These are phyloP conservation scores for Mesoclemmys tuberculata DNA, from an alignment of 2,113 vertebrate species.

Conservation along the genomic window DNA sequence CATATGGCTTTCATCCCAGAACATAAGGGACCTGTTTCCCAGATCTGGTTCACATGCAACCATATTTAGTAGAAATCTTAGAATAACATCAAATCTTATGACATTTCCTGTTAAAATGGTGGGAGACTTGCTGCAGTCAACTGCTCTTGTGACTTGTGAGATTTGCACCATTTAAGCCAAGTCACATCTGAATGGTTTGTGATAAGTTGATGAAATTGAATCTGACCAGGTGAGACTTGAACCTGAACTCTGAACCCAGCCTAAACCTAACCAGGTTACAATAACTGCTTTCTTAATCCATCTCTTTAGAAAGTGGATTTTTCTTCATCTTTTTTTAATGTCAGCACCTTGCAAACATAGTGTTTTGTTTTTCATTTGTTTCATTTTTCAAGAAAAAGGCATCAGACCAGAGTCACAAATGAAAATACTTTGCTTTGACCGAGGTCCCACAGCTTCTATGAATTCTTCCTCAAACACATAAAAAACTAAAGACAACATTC, in stretches of 20 bases:
- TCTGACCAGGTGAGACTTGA: not conserved
- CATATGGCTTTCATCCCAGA: not conserved
- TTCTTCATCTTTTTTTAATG: slow-evolving; percentile 52
- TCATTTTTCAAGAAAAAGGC: slow-evolving; percentile 1
- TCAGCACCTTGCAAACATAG: not conserved
- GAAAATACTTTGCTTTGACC: not conserved
- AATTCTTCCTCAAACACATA: not conserved
- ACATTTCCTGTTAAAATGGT: not conserved
- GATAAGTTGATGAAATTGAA: not conserved
- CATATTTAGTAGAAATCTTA: not conserved
- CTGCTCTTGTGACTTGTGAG: not conserved
- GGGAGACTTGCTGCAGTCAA: not conserved
- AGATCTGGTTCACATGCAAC: not conserved
- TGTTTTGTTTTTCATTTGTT: not conserved
- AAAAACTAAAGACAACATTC: not conserved
- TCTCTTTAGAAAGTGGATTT: not conserved
- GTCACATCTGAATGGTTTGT: not conserved
- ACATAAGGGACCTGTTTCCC: not conserved
- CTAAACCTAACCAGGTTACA: slow-evolving; percentile 7
- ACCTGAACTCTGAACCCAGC: not conserved
- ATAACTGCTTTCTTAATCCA: slow-evolving; percentile 18
- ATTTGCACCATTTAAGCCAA: not conserved
- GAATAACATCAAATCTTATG: not conserved
- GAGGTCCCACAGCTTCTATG: not conserved
- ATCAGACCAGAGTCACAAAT: slow-evolving; percentile 12